Conservation (phyloP, 64 coral and sea anemone genomes). For the Platygyra sinensis region DNA sequence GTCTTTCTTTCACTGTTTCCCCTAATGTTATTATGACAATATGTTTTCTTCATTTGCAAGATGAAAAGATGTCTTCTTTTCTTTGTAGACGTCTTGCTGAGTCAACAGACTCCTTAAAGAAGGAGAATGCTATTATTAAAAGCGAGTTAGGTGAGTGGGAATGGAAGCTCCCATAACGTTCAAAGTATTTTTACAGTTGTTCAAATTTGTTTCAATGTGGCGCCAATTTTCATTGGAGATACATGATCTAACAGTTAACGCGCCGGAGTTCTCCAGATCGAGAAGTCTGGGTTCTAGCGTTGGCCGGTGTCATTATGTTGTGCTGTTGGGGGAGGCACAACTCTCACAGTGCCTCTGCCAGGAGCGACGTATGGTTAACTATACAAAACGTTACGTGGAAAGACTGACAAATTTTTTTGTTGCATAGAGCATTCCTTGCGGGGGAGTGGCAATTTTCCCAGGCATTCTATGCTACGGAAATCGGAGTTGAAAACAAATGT, state of each 20-base stretch:
- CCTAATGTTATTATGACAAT: background rate
- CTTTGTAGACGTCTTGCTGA: constrained; percentile 37
- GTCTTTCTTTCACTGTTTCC: background rate
- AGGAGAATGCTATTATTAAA: constrained; percentile 48
- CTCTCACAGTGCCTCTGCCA: no score
- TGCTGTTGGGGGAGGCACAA: no score
- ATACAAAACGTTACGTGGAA: background rate
- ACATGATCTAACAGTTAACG: no score
- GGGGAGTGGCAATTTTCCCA: background rate
- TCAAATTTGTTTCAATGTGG: no score
- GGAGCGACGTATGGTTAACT: background rate
- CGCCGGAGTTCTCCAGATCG: no score
- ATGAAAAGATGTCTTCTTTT: background rate
- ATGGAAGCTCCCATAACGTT: background rate
- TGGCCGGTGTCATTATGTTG: no score
- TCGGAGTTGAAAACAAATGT: background rate
- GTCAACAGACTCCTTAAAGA: constrained; percentile 36
- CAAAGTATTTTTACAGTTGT: no score
- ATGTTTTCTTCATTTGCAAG: background rate
- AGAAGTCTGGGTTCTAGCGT: no score
- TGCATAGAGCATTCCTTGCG: background rate
- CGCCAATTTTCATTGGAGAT: no score
- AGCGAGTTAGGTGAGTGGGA: constrained; percentile 49
- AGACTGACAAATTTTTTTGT: background rate
- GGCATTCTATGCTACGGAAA: background rate